These are phyloP conservation scores for Lethenteron camtschaticum DNA, from an alignment of 2,113 vertebrate genomes.

Conservation along the genomic window DNA sequence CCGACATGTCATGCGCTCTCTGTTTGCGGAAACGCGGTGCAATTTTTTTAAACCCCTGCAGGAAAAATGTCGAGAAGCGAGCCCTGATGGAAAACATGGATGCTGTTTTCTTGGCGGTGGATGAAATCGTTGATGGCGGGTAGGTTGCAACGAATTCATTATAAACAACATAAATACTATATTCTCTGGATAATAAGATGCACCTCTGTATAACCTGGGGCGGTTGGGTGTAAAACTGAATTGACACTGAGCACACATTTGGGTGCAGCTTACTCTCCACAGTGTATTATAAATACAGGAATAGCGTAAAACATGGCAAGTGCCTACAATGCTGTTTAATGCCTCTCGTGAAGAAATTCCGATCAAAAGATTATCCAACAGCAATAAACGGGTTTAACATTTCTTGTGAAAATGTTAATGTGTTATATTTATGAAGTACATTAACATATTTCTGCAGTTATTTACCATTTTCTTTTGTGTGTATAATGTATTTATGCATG, in stretches of 20 bases:
- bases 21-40: too few relatives aligned
- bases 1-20: too few relatives aligned
- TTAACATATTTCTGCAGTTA: too few relatives aligned
- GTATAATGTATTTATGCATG: too few relatives aligned
- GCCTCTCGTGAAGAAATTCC: too few relatives aligned
- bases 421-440: too few relatives aligned
- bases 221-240: not conserved
- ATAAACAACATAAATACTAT: not conserved
- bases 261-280: not conserved
- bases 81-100: slow-evolving; percentile 53
- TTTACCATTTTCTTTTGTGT: too few relatives aligned
- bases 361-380: too few relatives aligned
- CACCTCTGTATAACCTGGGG: not conserved
- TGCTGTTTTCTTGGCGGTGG: slow-evolving; percentile 38
- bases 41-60: slow-evolving; percentile 13
- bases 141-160: slow-evolving; percentile 15
- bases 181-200: not conserved
- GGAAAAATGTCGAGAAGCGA: slow-evolving; percentile 46
- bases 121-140: slow-evolving; percentile 59
- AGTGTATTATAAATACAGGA: not conserved
- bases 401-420: too few relatives aligned
- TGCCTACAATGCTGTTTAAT: too few relatives aligned
- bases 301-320: too few relatives aligned
- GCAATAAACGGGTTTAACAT: too few relatives aligned
- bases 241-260: not conserved